A percentile compares a stretch with the other conserved stretches of the same genome.
These are phyloP conservation scores for Arion vulgaris DNA, from an alignment of 1,140 invertebrate species.

Conservation along the genomic window DNA sequence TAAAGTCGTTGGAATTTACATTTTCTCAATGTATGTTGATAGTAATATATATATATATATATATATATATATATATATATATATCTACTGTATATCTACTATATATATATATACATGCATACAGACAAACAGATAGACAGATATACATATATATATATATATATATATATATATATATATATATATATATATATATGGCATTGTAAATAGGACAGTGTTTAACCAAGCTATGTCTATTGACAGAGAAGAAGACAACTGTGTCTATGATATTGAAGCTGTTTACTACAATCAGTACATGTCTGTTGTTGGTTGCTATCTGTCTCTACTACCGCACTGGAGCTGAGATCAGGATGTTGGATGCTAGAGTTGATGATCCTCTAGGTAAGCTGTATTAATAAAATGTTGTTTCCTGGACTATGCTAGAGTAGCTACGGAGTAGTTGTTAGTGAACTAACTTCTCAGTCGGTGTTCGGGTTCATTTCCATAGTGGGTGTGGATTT, in stretches of 20 bases:
- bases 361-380: constrained; percentile 55
- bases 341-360: constrained; percentile 57
- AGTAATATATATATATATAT: no score
- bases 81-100: constrained; percentile 1
- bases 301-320: constrained; percentile 58
- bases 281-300: constrained; percentile 79
- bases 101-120: constrained; percentile 12
- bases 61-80: no score
- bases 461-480: no score
- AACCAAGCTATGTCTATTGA: constrained; percentile 30
- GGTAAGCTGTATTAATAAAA: no score
- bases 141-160: constrained; percentile 18
- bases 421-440: no score
- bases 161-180: constrained; percentile 18
- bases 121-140: not conserved
- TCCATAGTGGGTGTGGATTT: no score
- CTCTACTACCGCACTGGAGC: constrained; percentile 62
- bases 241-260: constrained; percentile 51
- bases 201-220: not conserved
- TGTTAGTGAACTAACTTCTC: no score
- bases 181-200: not conserved
- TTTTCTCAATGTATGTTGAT: no score
- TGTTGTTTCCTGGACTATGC: no score
- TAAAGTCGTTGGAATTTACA: no score
- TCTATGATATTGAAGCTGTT: constrained; percentile 63